phyloP scores from a whole-genome alignment of 1,140 invertebrate genomes.

The Bicyclus anynana region DNA sequence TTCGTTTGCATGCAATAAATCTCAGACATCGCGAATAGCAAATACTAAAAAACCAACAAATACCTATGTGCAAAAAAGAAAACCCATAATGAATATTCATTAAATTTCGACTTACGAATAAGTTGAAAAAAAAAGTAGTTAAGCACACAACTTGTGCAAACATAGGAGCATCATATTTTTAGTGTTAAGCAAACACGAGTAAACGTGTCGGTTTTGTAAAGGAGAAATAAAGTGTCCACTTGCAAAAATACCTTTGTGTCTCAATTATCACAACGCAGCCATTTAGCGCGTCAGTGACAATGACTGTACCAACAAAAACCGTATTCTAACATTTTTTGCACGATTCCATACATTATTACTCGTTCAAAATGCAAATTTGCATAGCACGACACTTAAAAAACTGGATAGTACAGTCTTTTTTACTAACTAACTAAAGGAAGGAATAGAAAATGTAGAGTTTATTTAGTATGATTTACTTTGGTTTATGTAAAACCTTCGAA shows the following conservation, averaged over 20 bases:
- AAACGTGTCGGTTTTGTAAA: conserved; percentile 20
- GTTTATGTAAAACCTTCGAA: background rate
- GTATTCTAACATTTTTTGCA: conserved; percentile 23
- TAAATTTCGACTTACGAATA: conserved; percentile 7
- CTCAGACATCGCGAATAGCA: background rate
- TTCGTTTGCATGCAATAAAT: background rate
- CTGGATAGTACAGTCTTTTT: background rate
- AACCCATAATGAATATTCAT: conserved; percentile 19
- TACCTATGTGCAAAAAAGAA: conserved; percentile 6
- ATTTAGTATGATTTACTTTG: too few relatives aligned
- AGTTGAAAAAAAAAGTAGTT: conserved; percentile 3
- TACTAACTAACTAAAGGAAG: background rate
- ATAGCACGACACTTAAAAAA: background rate
- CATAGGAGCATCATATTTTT: conserved; percentile 17
- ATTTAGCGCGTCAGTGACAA: conserved; percentile 61
- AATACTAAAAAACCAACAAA: background rate
- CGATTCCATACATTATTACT: conserved; percentile 31
- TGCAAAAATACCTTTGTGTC: conserved; percentile 44
- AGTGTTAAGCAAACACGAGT: conserved; percentile 12
- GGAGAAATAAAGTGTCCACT: conserved; percentile 25
- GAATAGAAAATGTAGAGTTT: background rate
- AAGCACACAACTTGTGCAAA: conserved; percentile 11
- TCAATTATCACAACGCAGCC: conserved; percentile 51
- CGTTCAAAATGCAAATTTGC: conserved; percentile 40
- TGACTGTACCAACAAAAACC: conserved; percentile 46